A percentile compares a stretch with the other conserved stretches of the same genome.
These are phyloP conservation scores for Zaprionus lineosus DNA, from an alignment of 2,888 invertebrate species.

Conservation along the genomic window DNA sequence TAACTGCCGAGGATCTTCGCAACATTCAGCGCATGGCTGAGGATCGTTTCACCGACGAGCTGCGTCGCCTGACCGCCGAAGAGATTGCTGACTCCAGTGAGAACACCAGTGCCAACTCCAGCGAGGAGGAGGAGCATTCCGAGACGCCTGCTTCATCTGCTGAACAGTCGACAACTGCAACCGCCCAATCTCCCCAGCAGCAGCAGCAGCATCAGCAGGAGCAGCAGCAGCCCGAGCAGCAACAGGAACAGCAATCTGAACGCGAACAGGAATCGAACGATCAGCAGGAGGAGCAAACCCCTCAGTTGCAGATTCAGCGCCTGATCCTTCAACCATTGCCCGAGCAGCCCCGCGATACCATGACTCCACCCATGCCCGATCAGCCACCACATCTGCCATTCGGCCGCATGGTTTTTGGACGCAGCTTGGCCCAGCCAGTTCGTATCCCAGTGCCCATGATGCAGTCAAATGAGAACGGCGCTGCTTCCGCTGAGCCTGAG, in stretches of 20 bases:
- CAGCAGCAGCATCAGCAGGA: slow-evolving; percentile 31
- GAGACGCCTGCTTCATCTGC: slow-evolving; percentile 38
- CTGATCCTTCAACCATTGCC: slow-evolving; percentile 80
- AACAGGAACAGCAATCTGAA: slow-evolving; percentile 79
- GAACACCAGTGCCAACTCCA: slow-evolving; percentile 64
- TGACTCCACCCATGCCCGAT: slow-evolving; percentile 82
- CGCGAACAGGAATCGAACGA: slow-evolving; percentile 51
- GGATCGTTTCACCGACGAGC: slow-evolving; percentile 81
- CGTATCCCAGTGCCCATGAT: slow-evolving; percentile 85
- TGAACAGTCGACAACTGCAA: slow-evolving; percentile 53
- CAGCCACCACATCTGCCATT: slow-evolving; percentile 80
- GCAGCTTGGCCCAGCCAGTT: slow-evolving; percentile 83
- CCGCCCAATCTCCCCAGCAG: slow-evolving; percentile 38
- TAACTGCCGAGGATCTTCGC: slow-evolving; percentile 82
- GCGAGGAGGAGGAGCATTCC: slow-evolving; percentile 73
- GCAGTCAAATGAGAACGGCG: slow-evolving; percentile 84
- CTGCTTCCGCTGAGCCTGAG: slow-evolving; percentile 81
- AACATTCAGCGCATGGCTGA: slow-evolving; percentile 83
- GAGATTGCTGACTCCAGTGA: slow-evolving; percentile 77
- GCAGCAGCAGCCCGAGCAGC: slow-evolving; percentile 39
- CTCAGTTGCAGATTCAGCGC: slow-evolving; percentile 76
- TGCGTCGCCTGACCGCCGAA: slow-evolving; percentile 80
- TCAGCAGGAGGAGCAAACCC: slow-evolving; percentile 79
- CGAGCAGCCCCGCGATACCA: slow-evolving; percentile 81
- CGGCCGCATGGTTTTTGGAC: slow-evolving; percentile 82